Percentiles rank a stretch among this genome's conserved stretches.
Evolutionary conservation across 1,140 invertebrate genomes (phyloP).

Genomic region (Drosophila gunungcola): DNA sequence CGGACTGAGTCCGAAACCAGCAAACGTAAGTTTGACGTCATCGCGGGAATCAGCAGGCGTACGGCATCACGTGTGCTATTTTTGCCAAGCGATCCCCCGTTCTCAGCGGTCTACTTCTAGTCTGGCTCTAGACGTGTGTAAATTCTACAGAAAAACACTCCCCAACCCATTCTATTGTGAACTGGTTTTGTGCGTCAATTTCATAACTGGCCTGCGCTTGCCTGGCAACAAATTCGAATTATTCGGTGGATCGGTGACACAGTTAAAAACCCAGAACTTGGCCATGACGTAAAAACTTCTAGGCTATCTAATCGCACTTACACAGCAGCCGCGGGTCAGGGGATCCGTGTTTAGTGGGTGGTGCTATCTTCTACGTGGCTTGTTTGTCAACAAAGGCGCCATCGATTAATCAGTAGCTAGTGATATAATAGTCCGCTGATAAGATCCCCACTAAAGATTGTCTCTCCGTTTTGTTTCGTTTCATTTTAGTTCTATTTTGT

Average conservation of each 20-base stretch:
- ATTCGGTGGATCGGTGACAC: conserved; percentile 32
- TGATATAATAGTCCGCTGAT: conserved; percentile 22
- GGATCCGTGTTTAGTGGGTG: conserved; percentile 12
- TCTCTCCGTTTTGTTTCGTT: conserved; percentile 30
- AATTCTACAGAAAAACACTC: conserved; percentile 4
- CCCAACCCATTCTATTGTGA: conserved; percentile 1
- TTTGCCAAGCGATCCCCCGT: conserved; percentile 7
- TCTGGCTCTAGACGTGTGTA: conserved; percentile 52
- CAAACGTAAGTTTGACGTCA: conserved; percentile 65
- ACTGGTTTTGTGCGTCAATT: conserved; percentile 41
- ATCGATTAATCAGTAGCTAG: conserved; percentile 24
- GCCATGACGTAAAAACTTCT: conserved; percentile 59
- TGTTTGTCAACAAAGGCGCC: conserved; percentile 70
- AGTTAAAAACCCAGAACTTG: conserved; percentile 25
- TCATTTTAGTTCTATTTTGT: conserved; percentile 73
- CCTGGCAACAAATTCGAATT: conserved; percentile 62
- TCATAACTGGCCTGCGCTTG: conserved; percentile 48
- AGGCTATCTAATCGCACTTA: conserved; percentile 63
- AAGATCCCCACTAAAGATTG: conserved; percentile 19
- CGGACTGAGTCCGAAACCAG: background rate
- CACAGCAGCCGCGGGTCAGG: conserved; percentile 51
- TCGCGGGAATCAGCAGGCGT: conserved; percentile 8
- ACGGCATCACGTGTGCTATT: conserved; percentile 50
- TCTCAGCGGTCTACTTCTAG: conserved; percentile 44
- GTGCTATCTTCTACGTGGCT: conserved; percentile 6